Percentiles rank a stretch among this genome's conserved stretches.
Evolutionary conservation across 2,797 vertebrate genomes (phyloP).

Genomic region (Brachyalestes nurse): DNA sequence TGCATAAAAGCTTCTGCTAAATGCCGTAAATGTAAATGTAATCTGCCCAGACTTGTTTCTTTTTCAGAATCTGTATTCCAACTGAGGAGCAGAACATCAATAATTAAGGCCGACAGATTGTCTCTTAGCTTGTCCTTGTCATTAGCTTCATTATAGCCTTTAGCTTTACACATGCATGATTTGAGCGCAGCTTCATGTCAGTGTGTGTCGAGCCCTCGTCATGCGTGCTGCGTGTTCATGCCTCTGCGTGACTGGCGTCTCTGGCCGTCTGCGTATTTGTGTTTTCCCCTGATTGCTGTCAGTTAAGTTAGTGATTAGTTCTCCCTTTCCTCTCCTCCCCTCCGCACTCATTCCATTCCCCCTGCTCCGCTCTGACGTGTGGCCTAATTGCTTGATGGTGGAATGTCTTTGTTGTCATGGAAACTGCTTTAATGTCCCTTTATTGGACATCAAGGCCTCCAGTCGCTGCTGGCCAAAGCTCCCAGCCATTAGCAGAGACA

Average conservation of each 20-base stretch:
- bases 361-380: slow-evolving; percentile 54
- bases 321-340: slow-evolving; percentile 23
- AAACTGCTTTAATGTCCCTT: slow-evolving; percentile 71
- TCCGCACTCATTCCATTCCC: background rate
- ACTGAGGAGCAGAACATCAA: background rate
- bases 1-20: too few relatives aligned
- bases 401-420: slow-evolving; percentile 70
- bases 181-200: background rate
- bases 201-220: too few relatives aligned
- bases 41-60: too few relatives aligned
- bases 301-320: background rate
- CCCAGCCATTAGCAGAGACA: too few relatives aligned
- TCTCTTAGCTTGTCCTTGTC: background rate
- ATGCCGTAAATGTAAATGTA: too few relatives aligned
- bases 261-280: background rate
- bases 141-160: background rate
- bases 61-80: background rate
- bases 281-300: slow-evolving; percentile 9
- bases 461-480: slow-evolving; percentile 49
- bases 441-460: slow-evolving; percentile 62
- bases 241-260: background rate
- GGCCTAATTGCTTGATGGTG: slow-evolving; percentile 65
- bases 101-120: background rate
- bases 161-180: background rate
- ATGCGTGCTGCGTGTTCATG: background rate